These are phyloP conservation scores for Montipora capricornis DNA, from an alignment of 64 coral and sea anemone genomes.

Conservation along the genomic window DNA sequence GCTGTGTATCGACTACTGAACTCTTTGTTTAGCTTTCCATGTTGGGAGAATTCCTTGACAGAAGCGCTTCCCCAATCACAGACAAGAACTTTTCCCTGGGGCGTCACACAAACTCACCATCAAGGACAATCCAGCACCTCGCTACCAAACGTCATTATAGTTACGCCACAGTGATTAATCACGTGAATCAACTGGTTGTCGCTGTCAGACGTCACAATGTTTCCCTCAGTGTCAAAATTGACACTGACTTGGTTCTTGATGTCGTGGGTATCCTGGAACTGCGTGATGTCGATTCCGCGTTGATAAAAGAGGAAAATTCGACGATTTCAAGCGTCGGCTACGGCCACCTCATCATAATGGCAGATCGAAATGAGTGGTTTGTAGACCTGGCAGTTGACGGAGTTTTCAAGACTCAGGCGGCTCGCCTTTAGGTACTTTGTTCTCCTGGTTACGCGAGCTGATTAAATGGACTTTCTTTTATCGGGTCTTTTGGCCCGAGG, in stretches of 20 bases:
- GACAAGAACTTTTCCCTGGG: slow-evolving; percentile 55
- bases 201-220: slow-evolving; percentile 79
- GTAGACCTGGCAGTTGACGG: slow-evolving; percentile 16
- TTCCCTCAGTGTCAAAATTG: slow-evolving; percentile 63
- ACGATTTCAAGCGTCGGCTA: slow-evolving; percentile 79
- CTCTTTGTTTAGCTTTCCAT: slow-evolving; percentile 61
- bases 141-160: slow-evolving; percentile 63
- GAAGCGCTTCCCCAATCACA: slow-evolving; percentile 81
- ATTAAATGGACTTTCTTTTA: slow-evolving; percentile 58
- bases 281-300: slow-evolving; percentile 27
- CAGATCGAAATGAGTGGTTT: slow-evolving; percentile 47
- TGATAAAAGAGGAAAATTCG: slow-evolving; percentile 53
- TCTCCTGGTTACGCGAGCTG: slow-evolving; percentile 67
- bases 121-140: slow-evolving; percentile 73
- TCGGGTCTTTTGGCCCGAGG: not conserved
- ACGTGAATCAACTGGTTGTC: slow-evolving; percentile 78
- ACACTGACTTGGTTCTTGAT: slow-evolving; percentile 57
- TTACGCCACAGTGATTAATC: slow-evolving; percentile 63
- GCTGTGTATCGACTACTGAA: slow-evolving; percentile 67
- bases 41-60: slow-evolving; percentile 80
- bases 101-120: slow-evolving; percentile 66
- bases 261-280: slow-evolving; percentile 38
- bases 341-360: slow-evolving; percentile 45
- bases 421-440: slow-evolving; percentile 61
- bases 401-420: slow-evolving; percentile 39